Percentiles rank a stretch among this genome's conserved stretches.
phyloP scores from a whole-genome alignment of 2,797 vertebrate genomes.

The Diceros bicornis region DNA sequence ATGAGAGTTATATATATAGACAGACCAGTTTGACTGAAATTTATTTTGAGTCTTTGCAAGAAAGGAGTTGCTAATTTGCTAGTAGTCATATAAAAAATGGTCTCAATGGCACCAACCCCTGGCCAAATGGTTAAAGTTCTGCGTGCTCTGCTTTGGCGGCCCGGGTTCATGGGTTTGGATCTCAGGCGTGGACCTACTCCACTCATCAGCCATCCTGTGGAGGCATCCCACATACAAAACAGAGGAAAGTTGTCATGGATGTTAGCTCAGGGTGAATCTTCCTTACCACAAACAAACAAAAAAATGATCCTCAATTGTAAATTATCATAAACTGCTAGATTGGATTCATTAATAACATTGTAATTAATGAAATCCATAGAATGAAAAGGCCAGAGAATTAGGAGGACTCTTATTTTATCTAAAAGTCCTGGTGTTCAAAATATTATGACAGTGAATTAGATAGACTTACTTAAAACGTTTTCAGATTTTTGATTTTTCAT shows the following conservation, averaged over 20 bases:
- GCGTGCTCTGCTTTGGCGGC: too few relatives aligned
- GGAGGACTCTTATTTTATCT: constrained; percentile 14
- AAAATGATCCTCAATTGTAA: constrained; percentile 19
- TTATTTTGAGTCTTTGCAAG: constrained; percentile 45
- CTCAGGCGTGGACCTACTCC: too few relatives aligned
- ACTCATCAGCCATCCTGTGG: too few relatives aligned
- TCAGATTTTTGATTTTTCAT: constrained; percentile 39
- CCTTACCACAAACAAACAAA: too few relatives aligned
- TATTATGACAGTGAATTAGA: constrained; percentile 31
- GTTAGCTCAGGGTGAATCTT: too few relatives aligned
- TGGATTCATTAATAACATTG: constrained; percentile 29
- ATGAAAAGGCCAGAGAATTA: not conserved
- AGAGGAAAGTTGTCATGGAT: too few relatives aligned
- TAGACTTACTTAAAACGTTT: not conserved
- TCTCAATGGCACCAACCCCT: too few relatives aligned
- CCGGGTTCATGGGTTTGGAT: too few relatives aligned
- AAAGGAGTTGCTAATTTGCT: constrained; percentile 9
- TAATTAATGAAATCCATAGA: constrained; percentile 53
- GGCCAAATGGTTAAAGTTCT: too few relatives aligned
- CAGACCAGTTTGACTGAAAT: constrained; percentile 1
- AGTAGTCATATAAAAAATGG: not conserved
- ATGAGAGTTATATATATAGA: not conserved
- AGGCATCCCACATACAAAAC: too few relatives aligned
- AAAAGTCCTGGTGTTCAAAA: not conserved
- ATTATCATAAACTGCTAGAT: not conserved